Conservation (phyloP, 2,797 vertebrate species). For the Centroberyx gerrardi region DNA sequence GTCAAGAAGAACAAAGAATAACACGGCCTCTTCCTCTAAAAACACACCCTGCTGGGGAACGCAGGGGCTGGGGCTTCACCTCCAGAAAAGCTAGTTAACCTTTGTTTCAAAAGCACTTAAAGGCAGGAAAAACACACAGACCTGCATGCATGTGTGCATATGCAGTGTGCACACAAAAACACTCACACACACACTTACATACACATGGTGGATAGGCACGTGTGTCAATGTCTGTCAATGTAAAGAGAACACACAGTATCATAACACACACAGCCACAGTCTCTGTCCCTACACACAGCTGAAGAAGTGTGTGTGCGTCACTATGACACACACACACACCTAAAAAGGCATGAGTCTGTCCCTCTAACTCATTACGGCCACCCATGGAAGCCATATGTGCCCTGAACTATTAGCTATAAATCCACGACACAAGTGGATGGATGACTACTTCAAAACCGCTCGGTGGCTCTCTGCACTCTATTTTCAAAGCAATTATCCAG, state of each 20-base stretch:
- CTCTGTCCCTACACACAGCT: neutral
- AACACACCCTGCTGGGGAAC: constrained; percentile 60
- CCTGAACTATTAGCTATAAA: constrained; percentile 19
- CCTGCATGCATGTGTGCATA: neutral
- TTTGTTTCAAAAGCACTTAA: constrained; percentile 38
- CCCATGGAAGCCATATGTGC: constrained; percentile 16
- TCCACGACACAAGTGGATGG: constrained; percentile 26
- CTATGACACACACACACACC: constrained; percentile 29
- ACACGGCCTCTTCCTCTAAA: constrained; percentile 69
- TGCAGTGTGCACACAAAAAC: neutral
- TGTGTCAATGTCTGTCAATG: neutral
- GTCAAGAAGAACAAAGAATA: constrained; percentile 65
- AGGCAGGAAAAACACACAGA: constrained; percentile 44
- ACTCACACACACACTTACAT: neutral
- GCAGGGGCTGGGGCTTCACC: constrained; percentile 56
- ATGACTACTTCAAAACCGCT: constrained; percentile 31
- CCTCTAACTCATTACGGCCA: constrained; percentile 25
- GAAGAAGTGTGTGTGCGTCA: neutral
- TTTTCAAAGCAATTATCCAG: constrained; percentile 36
- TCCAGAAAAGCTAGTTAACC: constrained; percentile 62
- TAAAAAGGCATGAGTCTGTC: constrained; percentile 40
- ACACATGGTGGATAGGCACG: neutral
- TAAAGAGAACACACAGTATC: neutral
- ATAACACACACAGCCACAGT: neutral
- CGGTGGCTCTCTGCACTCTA: neutral